A percentile compares a stretch with the other conserved stretches of the same genome.
These are phyloP conservation scores for Phoenicopterus ruber DNA, from an alignment of 2,113 vertebrate genomes.

Conservation along the genomic window DNA sequence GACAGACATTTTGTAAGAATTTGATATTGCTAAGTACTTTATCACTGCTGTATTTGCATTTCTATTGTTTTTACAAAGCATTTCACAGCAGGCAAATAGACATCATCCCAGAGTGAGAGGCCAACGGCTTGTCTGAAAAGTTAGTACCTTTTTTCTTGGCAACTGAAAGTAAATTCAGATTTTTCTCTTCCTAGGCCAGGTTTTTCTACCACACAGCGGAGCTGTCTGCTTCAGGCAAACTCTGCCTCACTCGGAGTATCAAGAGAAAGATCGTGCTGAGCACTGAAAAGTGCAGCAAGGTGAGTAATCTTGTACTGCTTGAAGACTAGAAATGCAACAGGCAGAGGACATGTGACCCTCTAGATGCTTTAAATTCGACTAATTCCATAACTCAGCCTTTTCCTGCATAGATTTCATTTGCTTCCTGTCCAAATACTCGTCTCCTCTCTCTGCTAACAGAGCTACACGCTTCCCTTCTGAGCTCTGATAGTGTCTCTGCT, in stretches of 20 bases:
- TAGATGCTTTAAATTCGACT: not conserved
- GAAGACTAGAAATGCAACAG: not conserved
- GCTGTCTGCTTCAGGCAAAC: not conserved
- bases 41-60: not conserved
- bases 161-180: not conserved
- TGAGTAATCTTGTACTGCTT: not conserved
- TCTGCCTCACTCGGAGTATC: not conserved
- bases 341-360: not conserved
- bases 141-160: not conserved
- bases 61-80: not conserved
- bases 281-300: not conserved
- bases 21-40: not conserved
- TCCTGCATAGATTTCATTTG: not conserved
- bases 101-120: not conserved
- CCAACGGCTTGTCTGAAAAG: not conserved
- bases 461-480: not conserved
- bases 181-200: not conserved
- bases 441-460: not conserved
- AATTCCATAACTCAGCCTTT: not conserved
- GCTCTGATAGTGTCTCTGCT: not conserved
- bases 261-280: not conserved
- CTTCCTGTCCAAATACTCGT: not conserved
- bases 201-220: not conserved
- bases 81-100: not conserved
- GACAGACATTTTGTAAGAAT: not conserved